These are phyloP conservation scores for Ptychochromis oligacanthus DNA, from an alignment of 2,113 vertebrate species.

Conservation along the genomic window DNA sequence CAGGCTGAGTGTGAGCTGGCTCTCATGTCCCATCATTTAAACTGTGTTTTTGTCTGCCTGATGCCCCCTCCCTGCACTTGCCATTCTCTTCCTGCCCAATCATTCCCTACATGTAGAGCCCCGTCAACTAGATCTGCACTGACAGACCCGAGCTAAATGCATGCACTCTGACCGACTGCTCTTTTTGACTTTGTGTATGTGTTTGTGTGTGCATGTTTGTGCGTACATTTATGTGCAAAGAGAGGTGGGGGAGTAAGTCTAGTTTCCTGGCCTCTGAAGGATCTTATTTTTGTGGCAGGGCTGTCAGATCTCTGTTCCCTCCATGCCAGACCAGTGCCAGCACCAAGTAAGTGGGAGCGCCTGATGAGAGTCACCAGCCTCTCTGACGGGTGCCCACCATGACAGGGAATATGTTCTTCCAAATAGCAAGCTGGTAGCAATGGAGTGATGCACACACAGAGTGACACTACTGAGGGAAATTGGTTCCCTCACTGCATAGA, in stretches of 20 bases:
- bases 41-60: conserved; percentile 48
- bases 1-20: conserved; percentile 66
- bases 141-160: conserved; percentile 83
- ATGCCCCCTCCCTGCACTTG: conserved; percentile 17
- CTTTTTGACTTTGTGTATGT: conserved; percentile 86
- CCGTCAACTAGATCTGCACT: conserved; percentile 52
- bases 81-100: conserved; percentile 43
- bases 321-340: conserved; percentile 83
- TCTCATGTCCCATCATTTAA: conserved; percentile 73
- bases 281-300: conserved; percentile 94
- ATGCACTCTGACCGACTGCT: conserved; percentile 89
- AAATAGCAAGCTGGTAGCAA: conserved; percentile 90
- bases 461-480: conserved; percentile 30
- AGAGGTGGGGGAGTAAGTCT: conserved; percentile 72
- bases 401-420: conserved; percentile 97
- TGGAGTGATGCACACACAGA: conserved; percentile 80
- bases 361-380: conserved; percentile 83
- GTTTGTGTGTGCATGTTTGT: conserved; percentile 36
- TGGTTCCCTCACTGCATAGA: conserved; percentile 8
- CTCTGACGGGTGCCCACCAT: conserved; percentile 89
- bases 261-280: conserved; percentile 80
- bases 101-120: conserved; percentile 39
- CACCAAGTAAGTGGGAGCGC: conserved; percentile 78
- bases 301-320: conserved; percentile 91
- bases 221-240: conserved; percentile 25